A percentile compares a stretch with the other conserved stretches of the same genome.
Conservation (phyloP, 2,888 invertebrate species). For the Agonum fuliginosum region DNA sequence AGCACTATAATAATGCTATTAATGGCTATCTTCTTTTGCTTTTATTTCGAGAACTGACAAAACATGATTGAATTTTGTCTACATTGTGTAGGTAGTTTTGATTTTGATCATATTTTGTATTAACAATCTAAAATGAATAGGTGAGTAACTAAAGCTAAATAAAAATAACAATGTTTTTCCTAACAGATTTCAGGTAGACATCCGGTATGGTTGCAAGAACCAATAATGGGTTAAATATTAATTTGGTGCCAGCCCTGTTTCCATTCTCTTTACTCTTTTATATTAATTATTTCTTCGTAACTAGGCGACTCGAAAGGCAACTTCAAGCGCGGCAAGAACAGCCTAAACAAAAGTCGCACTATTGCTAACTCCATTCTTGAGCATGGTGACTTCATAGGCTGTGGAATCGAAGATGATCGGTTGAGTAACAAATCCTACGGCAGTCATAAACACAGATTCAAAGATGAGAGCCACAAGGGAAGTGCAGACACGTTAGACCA, state of each 20-base stretch:
- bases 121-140: too few species aligned
- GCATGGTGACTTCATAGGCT: constrained; percentile 71
- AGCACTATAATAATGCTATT: too few species aligned
- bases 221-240: constrained; percentile 12
- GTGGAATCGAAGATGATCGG: constrained; percentile 80
- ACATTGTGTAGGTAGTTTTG: too few species aligned
- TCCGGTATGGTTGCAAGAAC: too few species aligned
- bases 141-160: too few species aligned
- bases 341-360: constrained; percentile 86
- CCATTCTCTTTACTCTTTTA: background rate
- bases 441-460: constrained; percentile 92
- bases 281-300: constrained; percentile 8
- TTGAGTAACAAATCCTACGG: constrained; percentile 94
- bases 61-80: too few species aligned
- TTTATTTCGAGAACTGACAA: too few species aligned
- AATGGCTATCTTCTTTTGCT: too few species aligned
- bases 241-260: background rate
- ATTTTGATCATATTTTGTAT: too few species aligned
- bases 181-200: too few species aligned
- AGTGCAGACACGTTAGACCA: constrained; percentile 87
- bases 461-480: constrained; percentile 94
- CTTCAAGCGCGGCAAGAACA: constrained; percentile 86
- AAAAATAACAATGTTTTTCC: too few species aligned
- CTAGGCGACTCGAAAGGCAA: constrained; percentile 87
- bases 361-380: constrained; percentile 84